phyloP scores from a whole-genome alignment of 2,113 vertebrate species.

The Ictalurus furcatus region DNA sequence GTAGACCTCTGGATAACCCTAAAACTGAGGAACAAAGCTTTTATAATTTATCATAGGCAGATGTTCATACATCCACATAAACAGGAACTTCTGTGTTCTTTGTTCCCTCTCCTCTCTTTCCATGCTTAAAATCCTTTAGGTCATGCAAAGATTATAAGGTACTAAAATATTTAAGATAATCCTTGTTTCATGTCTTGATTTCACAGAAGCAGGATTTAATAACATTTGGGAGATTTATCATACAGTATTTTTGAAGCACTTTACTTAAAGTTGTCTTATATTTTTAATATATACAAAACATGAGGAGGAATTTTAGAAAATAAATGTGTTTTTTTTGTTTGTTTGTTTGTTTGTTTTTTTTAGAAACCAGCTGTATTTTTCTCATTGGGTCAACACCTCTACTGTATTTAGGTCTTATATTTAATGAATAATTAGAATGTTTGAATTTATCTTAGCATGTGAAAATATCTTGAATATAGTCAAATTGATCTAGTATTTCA shows the following conservation, averaged over 20 bases:
- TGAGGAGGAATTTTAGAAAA: neutral
- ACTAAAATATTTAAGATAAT: neutral
- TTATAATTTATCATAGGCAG: constrained; percentile 45
- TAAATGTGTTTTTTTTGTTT: neutral
- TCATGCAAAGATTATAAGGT: constrained; percentile 14
- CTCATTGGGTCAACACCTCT: neutral
- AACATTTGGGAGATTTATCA: neutral
- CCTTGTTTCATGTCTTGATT: constrained; percentile 1
- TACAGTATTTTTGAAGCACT: neutral
- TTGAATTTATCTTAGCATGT: neutral
- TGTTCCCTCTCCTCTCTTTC: constrained; percentile 15
- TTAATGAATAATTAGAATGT: constrained; percentile 47
- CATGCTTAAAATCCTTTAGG: constrained; percentile 30
- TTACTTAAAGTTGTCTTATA: neutral
- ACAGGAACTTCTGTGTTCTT: constrained; percentile 42
- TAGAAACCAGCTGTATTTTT: constrained; percentile 28
- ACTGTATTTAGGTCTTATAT: constrained; percentile 46
- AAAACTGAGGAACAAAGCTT: constrained; percentile 25
- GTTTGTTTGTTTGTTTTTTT: no score
- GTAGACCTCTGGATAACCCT: constrained; percentile 40
- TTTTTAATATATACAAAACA: neutral
- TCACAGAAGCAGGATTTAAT: neutral
- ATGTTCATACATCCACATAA: constrained; percentile 33
- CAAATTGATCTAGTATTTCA: no score
- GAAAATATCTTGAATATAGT: no score